These are phyloP conservation scores for Synanthedon vespiformis DNA, from an alignment of 2,888 invertebrate genomes.

Conservation along the genomic window DNA sequence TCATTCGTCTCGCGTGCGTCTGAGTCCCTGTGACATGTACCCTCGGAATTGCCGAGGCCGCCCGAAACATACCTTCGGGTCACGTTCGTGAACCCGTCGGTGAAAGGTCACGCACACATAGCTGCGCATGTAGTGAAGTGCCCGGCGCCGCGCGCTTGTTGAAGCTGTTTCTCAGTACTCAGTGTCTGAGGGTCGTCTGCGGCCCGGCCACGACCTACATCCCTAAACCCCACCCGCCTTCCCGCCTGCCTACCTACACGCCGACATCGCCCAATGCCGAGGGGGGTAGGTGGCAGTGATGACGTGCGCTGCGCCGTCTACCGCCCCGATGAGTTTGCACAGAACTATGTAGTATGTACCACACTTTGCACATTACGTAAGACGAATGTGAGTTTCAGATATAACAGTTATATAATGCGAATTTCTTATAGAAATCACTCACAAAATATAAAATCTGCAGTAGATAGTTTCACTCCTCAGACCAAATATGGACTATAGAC, in stretches of 20 bases:
- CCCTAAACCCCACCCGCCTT: conserved; percentile 12
- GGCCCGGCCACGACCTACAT: conserved; percentile 61
- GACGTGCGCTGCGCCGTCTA: conserved; percentile 25
- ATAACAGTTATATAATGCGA: conserved; percentile 11
- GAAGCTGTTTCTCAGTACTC: too few relatives aligned
- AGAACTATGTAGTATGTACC: conserved; percentile 10
- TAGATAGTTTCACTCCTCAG: conserved; percentile 1
- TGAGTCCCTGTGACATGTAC: too few relatives aligned
- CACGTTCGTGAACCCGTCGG: too few relatives aligned
- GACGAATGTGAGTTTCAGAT: conserved; percentile 34
- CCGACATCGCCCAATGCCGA: conserved; percentile 8
- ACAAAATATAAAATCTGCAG: too few relatives aligned
- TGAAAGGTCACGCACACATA: too few relatives aligned
- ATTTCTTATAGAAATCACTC: too few relatives aligned
- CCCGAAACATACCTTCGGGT: too few relatives aligned
- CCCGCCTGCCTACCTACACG: conserved; percentile 1
- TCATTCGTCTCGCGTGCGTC: too few relatives aligned
- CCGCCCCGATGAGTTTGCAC: conserved; percentile 12
- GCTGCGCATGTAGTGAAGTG: too few relatives aligned
- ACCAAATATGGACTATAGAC: too few relatives aligned
- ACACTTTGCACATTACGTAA: conserved; percentile 49
- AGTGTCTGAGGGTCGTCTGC: conserved; percentile 66
- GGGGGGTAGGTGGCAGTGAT: conserved; percentile 12
- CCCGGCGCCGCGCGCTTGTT: too few relatives aligned
- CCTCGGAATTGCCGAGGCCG: too few relatives aligned